These are phyloP conservation scores for Centropus unirufus DNA, from an alignment of 2,113 vertebrate genomes.

Conservation along the genomic window DNA sequence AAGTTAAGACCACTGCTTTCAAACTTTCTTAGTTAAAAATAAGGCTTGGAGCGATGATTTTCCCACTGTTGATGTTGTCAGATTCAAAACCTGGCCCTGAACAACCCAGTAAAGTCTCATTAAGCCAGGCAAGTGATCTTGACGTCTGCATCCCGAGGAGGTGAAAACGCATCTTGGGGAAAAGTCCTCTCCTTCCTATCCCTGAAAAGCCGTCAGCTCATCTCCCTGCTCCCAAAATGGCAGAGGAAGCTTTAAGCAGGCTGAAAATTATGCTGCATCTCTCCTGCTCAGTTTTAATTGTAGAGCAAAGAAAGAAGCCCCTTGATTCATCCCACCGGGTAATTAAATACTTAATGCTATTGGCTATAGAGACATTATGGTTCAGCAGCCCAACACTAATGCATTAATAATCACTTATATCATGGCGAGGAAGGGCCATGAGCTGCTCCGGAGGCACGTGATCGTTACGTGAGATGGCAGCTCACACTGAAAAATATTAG, in stretches of 20 bases:
- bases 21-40: constrained; percentile 12
- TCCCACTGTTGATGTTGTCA: background rate
- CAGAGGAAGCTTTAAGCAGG: background rate
- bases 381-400: constrained; percentile 31
- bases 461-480: background rate
- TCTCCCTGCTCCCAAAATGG: rapidly evolving
- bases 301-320: constrained; percentile 30
- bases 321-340: constrained; percentile 15
- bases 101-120: background rate
- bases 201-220: background rate
- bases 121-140: background rate
- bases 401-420: background rate
- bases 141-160: background rate
- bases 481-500: rapidly evolving
- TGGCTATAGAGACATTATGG: constrained; percentile 33
- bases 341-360: constrained; percentile 55
- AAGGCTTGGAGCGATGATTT: background rate
- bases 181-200: background rate
- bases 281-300: constrained; percentile 15
- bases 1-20: background rate
- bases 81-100: background rate
- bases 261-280: background rate
- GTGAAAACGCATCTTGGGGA: background rate
- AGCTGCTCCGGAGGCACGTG: background rate
- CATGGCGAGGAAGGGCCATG: background rate